Base-by-base conservation (phyloP, 2,113 vertebrate genomes). In the Chitala chitala region DNA sequence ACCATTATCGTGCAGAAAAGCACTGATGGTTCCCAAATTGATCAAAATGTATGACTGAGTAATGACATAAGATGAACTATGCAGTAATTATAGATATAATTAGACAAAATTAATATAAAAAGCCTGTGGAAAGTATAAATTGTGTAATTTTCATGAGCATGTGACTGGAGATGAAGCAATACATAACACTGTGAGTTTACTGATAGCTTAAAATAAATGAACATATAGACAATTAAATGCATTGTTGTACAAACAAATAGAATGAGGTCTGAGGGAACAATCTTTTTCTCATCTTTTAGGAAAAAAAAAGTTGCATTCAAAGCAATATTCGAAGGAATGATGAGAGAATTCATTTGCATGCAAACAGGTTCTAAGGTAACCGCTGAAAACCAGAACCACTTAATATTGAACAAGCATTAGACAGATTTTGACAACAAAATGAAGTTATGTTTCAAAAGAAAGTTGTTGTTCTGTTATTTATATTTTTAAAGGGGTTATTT, bases 281-380 rank as follows among this genome's bases (percentile, higher is more conserved):
- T 8, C 20, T 51, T 8, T 8, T 8, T 20, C 48, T 20, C 46
- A 5, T 51, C 48, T 51, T 51, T 51, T 51, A 20, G 7, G 20
- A 15, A 51, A 20, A 51, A 51, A 8, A 51, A 51, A 2, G 48
- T 51, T n/a, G n/a, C n/a, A n/a, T 15, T 51, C 7, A 51, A 51
- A 51, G 48, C 48, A 51, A 51, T 15, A 51, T 51, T 15, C 20
- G 12, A 51, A 51, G 12, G 48, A 51, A n/a, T n/a, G n/a, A n/a
- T n/a, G n/a, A n/a, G n/a, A n/a, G 20, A 55, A 55, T 55, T 55
- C 13, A 55, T 54, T n/a, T 54, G 51, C 51, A 54, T 55, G 53
- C 53, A 5, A 55, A 55, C n/a, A 55, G 22, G 53, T 55, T 55
- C 53, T 55, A 55, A 1, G 53, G n/a, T 22, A 55, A 55, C 17